Conservation (phyloP, 2,888 invertebrate genomes). For the Cosmia trapezina region DNA sequence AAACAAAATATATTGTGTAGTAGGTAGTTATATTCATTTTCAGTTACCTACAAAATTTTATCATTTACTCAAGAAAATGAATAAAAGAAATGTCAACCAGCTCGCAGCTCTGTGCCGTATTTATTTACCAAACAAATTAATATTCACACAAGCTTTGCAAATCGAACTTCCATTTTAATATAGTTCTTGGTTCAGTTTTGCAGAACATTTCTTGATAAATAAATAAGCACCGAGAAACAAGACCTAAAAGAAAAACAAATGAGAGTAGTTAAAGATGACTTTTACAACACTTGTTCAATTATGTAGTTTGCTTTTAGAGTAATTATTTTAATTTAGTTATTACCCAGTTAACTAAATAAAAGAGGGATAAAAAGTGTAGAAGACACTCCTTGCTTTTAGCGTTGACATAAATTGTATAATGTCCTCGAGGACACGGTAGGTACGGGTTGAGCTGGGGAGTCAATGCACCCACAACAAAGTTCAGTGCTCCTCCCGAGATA, state of each 20-base stretch:
- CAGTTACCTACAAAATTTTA: constrained; percentile 3
- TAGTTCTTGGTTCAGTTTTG: constrained; percentile 69
- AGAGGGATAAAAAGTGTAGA: constrained; percentile 43
- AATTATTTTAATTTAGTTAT: constrained; percentile 47
- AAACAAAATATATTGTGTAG: background rate
- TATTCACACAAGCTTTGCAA: constrained; percentile 70
- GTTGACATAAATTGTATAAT: constrained; percentile 74
- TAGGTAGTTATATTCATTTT: constrained; percentile 1
- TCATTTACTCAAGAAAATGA: constrained; percentile 27
- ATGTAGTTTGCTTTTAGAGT: constrained; percentile 43
- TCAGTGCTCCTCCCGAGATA: constrained; percentile 81
- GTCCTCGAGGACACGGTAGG: constrained; percentile 63
- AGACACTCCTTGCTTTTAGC: constrained; percentile 64
- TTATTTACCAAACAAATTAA: constrained; percentile 66
- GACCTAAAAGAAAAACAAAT: constrained; percentile 18
- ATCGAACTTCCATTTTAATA: constrained; percentile 66
- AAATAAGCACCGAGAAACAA: constrained; percentile 67
- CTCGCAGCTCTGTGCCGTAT: constrained; percentile 24
- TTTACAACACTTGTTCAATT: constrained; percentile 45
- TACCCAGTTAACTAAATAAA: constrained; percentile 38
- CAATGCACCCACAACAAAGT: constrained; percentile 82
- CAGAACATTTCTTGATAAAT: constrained; percentile 73
- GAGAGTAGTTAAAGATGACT: constrained; percentile 22
- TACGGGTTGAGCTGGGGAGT: constrained; percentile 71
- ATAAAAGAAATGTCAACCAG: constrained; percentile 41